Evolutionary conservation across 2,888 invertebrate genomes (phyloP).

Genomic region (Bhutanitis thaidina): DNA sequence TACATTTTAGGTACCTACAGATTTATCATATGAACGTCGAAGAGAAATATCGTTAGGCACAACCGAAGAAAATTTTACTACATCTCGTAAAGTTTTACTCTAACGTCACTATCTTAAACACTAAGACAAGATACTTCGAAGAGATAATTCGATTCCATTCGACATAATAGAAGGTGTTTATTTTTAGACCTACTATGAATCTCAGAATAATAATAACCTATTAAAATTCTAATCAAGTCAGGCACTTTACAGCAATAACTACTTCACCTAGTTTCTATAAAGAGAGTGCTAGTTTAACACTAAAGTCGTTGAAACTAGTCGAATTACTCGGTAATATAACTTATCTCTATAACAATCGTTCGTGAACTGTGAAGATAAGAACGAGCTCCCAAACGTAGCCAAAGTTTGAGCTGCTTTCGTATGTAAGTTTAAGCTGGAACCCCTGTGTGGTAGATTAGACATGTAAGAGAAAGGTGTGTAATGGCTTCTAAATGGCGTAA

Average conservation of each 20-base stretch:
- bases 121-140: no score
- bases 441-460: not conserved
- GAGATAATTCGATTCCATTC: no score
- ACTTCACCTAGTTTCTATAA: not conserved
- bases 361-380: constrained; percentile 23
- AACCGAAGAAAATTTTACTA: no score
- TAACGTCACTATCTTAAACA: no score
- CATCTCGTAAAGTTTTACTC: no score
- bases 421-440: constrained; percentile 15
- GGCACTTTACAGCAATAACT: not conserved
- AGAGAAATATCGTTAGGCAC: no score
- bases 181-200: no score
- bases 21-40: no score
- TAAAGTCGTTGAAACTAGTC: constrained; percentile 18
- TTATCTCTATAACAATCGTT: constrained; percentile 28
- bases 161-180: no score
- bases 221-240: not conserved
- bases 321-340: constrained; percentile 19
- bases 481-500: no score
- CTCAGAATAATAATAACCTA: no score
- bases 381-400: constrained; percentile 16
- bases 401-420: constrained; percentile 6
- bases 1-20: no score
- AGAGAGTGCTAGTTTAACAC: constrained; percentile 17
- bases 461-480: not conserved